Base-by-base conservation (phyloP, 2,888 invertebrate genomes). In the Tipula confusa region DNA sequence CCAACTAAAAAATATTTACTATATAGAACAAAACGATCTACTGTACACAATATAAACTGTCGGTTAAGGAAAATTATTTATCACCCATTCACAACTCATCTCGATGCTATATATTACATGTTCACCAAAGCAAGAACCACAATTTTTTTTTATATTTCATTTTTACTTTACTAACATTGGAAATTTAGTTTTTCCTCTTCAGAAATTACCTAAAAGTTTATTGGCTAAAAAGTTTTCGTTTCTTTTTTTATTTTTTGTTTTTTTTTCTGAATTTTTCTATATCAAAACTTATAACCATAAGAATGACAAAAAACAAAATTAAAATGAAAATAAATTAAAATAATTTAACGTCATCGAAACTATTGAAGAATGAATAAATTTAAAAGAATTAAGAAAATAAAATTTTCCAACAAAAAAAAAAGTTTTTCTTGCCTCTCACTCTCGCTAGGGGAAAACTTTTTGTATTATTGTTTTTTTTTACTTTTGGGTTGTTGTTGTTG, bases 231-330 rank as follows among this genome's bases (percentile, higher is more conserved):
- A 43, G 15, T n/a, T 0, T 64, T 64, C 24, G 18, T 64, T 64
- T 64, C 1, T 43, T 43, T 18, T n/a, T n/a, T n/a, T n/a, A n/a
- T 64, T 64, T 64, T 64, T 64, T 64, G 3, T 43, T 43, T 18
- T n/a, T n/a, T n/a, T n/a, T n/a, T n/a, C n/a, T n/a, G n/a, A n/a
- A n/a, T n/a, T n/a, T n/a, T n/a, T 64, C 1, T 24, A 43, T 43
- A 64, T 64, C 64, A 64, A 64, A 64, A 64, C 64, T 64, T 64
- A 64, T 64, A 64, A 64, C 64, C 64, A 64, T 64, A 64, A 64
- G 64, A 64, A 64, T 64, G 64, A 64, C 64, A 64, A 64, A 64
- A n/a, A 64, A 18, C 64, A 64, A 64, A 64, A 64, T 64, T 64
- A 64, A 64, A 64, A 64, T 64, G 24, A 24, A 64, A 64, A 64